Base-by-base conservation (phyloP, 2,797 vertebrate genomes). In the Melanogrammus aeglefinus region DNA sequence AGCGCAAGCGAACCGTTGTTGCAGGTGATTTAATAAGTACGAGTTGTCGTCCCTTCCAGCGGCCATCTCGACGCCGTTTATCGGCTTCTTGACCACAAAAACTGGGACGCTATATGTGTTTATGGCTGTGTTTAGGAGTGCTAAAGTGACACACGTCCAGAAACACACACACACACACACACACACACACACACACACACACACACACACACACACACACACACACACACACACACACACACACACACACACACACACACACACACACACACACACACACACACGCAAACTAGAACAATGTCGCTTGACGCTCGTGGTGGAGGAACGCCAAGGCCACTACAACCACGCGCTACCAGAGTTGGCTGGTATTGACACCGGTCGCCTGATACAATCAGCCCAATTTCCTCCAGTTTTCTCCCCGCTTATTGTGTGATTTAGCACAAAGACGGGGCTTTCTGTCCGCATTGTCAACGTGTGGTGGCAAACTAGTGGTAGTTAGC, bases 401-500 rank as follows among this genome's bases (percentile, higher is more conserved):
- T 24, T n/a, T 63, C 21, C 57, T 63, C 57, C 57, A 18, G 18
- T 13, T 57, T 24, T 24, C n/a, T 36, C 74, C 41, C 27, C 41
- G 47, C 47, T 51, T 51, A 51, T 21, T 27, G 76, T 75, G 66
- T 79, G 36, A 82, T 73, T n/a, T 86, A 79, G 35, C 27, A 36
- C 16, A 21, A 33, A 21, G 24, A 18, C 35, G 33, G 0, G 21
- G 80, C 76, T 29, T 74, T 75, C 78, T 6, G 76, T 8, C 80
- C 33, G 63, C 79, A 85, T 41, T 80, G 85, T 86, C 82, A 80
- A 75, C 73, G 82, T 89, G 85, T 80, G 82, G 81, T 78, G 44
- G 77, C 84, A 86, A 90, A 93, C 86, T 92, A 91, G 92, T 88
- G 86, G 80, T 88, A 86, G 88, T 88, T 90, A 91, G 87, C 77